A percentile compares a stretch with the other conserved stretches of the same genome.
phyloP scores from a whole-genome alignment of 2,888 invertebrate genomes.

The Adela reaumurella region DNA sequence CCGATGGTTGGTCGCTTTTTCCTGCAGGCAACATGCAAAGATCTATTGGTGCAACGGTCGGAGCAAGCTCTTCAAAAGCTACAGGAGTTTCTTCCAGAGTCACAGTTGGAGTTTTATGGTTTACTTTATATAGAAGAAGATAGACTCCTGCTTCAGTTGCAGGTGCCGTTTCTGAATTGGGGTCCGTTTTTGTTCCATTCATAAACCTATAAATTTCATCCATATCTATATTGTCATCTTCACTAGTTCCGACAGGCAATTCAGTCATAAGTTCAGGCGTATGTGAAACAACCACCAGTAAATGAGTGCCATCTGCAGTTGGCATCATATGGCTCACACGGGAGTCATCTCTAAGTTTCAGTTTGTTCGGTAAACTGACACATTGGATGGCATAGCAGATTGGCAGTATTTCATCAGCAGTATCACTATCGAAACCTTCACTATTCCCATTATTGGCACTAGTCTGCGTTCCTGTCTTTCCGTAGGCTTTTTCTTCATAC shows the following conservation, averaged over 20 bases:
- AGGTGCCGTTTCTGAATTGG: not conserved
- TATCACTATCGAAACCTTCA: constrained; percentile 50
- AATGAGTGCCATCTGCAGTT: constrained; percentile 64
- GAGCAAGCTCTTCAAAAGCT: constrained; percentile 57
- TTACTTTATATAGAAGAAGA: constrained; percentile 37
- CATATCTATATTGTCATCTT: constrained; percentile 29
- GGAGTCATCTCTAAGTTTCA: constrained; percentile 45
- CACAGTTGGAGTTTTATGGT: constrained; percentile 32
- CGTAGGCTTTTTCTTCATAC: constrained; percentile 26
- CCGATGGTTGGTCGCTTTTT: constrained; percentile 54
- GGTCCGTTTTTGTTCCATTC: not conserved
- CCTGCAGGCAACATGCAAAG: constrained; percentile 62
- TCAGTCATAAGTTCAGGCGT: constrained; percentile 19
- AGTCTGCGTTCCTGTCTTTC: constrained; percentile 35
- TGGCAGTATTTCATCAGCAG: constrained; percentile 36
- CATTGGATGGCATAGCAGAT: constrained; percentile 57
- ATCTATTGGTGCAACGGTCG: constrained; percentile 66
- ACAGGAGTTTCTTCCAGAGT: constrained; percentile 59
- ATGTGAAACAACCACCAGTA: constrained; percentile 58
- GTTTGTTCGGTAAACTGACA: constrained; percentile 46
- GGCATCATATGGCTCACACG: constrained; percentile 63
- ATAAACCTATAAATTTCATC: constrained; percentile 18
- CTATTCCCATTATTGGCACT: constrained; percentile 31
- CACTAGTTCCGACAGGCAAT: not conserved
- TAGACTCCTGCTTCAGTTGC: constrained; percentile 26